Base-by-base conservation (phyloP, 2,888 invertebrate species). In the Netelia inedita region DNA sequence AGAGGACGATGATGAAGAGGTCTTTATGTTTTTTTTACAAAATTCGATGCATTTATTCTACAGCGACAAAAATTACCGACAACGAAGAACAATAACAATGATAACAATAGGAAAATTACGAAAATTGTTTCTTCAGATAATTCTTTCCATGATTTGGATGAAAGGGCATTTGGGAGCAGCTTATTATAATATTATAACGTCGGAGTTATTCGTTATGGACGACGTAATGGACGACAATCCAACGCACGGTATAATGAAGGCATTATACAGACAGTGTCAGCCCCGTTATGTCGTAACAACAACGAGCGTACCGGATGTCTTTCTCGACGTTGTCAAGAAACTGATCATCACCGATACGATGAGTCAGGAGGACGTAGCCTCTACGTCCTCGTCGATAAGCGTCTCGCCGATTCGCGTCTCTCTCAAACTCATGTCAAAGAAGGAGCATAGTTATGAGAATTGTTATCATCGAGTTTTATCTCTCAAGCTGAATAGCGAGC, bases 81-180 rank as follows among this genome's bases (percentile, higher is more conserved):
- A 28, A 28, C 28, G 28, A 28, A 28, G 3, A 5, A 28, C 0
- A 1, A 28, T 28, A 28, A 35, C 6, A 35, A 35, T 35, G 6
- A 35, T 35, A 35, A 3, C 0, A 6, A 5, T 35, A 35, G 6
- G 35, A 35, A 6, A 35, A 35, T 35, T 35, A 8, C 6, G 35
- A 35, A 35, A 35, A 35, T 35, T 14, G 14, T 21, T n/a, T 8
- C 28, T 16, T 35, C 88, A 96, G 95, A 94, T 95, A 61, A 94
- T 97, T 83, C 91, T 97, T 89, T 95, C 96, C 81, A 94, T 96
- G 1, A 95, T 96, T 88, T 97, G 96, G 94, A 95, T 95, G 85
- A 94, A 95, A 69, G 96, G 96, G 14, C 95, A 95, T 90, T 92
- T 97, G 73, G 97, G 97, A n/a, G 96, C 96, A 19, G 96, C 97